These are phyloP conservation scores for Typhlichthys subterraneus DNA, from an alignment of 2,797 vertebrate genomes.

Conservation along the genomic window DNA sequence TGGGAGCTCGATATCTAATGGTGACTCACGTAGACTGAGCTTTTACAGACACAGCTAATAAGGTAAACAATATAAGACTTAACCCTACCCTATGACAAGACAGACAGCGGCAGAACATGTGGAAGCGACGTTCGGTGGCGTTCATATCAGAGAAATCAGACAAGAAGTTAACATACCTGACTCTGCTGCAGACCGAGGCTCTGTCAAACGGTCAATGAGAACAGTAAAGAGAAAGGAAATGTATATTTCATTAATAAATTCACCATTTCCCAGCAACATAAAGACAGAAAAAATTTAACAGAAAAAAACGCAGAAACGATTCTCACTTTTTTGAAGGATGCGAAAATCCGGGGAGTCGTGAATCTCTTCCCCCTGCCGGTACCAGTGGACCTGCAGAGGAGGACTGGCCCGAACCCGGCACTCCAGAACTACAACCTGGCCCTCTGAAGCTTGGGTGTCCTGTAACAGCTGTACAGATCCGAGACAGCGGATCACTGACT, in stretches of 20 bases:
- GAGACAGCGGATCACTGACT: neutral
- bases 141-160: constrained; percentile 3
- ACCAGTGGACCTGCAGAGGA: constrained; percentile 88
- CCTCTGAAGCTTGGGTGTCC: constrained; percentile 86
- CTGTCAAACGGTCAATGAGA: constrained; percentile 70
- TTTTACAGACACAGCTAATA: constrained; percentile 21
- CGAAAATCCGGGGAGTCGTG: constrained; percentile 96
- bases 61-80: neutral
- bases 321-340: constrained; percentile 96
- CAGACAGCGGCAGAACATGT: constrained; percentile 1
- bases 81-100: neutral
- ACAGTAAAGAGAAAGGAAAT: constrained; percentile 5
- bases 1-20: constrained; percentile 9
- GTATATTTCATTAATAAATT: too few species aligned
- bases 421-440: constrained; percentile 94
- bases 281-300: too few species aligned
- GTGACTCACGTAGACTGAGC: neutral
- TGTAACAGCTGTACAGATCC: constrained; percentile 82
- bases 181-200: constrained; percentile 93
- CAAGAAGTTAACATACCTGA: constrained; percentile 78
- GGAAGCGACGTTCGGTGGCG: constrained; percentile 11
- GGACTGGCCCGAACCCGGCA: constrained; percentile 87
- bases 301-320: too few species aligned
- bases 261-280: too few species aligned
- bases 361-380: constrained; percentile 89